A percentile compares a stretch with the other conserved stretches of the same genome.
Conservation (phyloP, 2,888 invertebrate species). For the Pedicia rivosa region DNA sequence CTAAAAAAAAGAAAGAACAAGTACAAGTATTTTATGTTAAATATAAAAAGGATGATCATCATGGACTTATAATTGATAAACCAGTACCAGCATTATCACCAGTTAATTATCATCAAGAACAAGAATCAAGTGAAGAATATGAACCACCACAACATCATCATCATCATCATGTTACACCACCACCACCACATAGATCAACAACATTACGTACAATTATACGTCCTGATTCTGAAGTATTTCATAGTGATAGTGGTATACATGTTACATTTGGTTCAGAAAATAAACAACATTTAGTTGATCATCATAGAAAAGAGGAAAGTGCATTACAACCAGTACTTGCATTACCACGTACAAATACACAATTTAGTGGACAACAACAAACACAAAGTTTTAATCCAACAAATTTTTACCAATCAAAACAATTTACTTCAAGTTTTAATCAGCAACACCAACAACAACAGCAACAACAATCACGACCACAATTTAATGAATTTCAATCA, state of each 20-base stretch:
- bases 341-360: conserved; percentile 26
- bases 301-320: conserved; percentile 40
- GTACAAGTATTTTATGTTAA: conserved; percentile 85
- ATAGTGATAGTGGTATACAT: conserved; percentile 63
- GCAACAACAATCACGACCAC: no score
- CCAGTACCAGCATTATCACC: conserved; percentile 67
- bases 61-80: conserved; percentile 61
- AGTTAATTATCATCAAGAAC: conserved; percentile 44
- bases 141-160: conserved; percentile 17
- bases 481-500: no score
- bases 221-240: conserved; percentile 72
- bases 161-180: conserved; percentile 32
- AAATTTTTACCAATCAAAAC: no score
- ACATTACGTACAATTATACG: conserved; percentile 71
- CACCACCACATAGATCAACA: conserved; percentile 47
- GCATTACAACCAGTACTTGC: conserved; percentile 47
- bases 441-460: no score
- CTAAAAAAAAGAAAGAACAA: conserved; percentile 62
- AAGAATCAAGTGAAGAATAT: conserved; percentile 39
- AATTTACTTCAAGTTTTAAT: no score
- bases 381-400: no score
- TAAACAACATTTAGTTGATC: conserved; percentile 32
- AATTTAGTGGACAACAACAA: no score
- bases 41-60: conserved; percentile 68
- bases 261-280: conserved; percentile 58